These are phyloP conservation scores for Scomber scombrus DNA, from an alignment of 2,113 vertebrate genomes.

Conservation along the genomic window DNA sequence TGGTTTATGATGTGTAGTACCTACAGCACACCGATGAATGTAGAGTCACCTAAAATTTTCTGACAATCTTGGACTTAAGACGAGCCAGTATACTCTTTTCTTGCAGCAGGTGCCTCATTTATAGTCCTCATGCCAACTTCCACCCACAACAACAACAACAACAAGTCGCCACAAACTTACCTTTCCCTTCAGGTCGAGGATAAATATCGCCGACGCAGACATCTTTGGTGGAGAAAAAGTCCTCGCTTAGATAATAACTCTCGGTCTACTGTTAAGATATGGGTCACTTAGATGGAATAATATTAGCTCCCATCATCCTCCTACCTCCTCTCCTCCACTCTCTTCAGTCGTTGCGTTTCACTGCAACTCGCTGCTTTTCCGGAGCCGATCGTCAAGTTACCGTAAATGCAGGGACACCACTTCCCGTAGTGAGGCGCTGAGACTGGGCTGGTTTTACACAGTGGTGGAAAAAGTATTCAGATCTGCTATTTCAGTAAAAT, in stretches of 20 bases:
- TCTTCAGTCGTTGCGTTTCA: constrained; percentile 20
- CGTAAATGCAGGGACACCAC: rapidly evolving
- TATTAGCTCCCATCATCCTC: constrained; percentile 67
- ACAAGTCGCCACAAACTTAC: constrained; percentile 80
- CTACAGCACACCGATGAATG: rapidly evolving
- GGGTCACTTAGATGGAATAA: constrained; percentile 59
- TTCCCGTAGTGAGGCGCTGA: constrained; percentile 27
- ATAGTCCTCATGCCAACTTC: constrained; percentile 55
- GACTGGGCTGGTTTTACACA: no score
- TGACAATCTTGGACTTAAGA: background rate
- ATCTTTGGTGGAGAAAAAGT: constrained; percentile 67
- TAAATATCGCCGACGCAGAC: constrained; percentile 88
- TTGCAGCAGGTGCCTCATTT: constrained; percentile 57
- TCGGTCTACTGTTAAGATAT: constrained; percentile 40
- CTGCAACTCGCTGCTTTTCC: constrained; percentile 56
- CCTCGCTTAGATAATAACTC: constrained; percentile 1
- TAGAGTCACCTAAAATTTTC: background rate
- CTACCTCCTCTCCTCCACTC: constrained; percentile 48
- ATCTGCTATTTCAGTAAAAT: no score
- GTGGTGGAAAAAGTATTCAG: no score
- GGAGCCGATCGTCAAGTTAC: constrained; percentile 36
- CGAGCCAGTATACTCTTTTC: rapidly evolving
- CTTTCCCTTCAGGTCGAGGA: constrained; percentile 89
- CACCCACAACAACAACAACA: constrained; percentile 8
- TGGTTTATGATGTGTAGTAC: background rate